phyloP scores from a whole-genome alignment of 2,888 invertebrate genomes.

The Caenorhabditis imperialis region DNA sequence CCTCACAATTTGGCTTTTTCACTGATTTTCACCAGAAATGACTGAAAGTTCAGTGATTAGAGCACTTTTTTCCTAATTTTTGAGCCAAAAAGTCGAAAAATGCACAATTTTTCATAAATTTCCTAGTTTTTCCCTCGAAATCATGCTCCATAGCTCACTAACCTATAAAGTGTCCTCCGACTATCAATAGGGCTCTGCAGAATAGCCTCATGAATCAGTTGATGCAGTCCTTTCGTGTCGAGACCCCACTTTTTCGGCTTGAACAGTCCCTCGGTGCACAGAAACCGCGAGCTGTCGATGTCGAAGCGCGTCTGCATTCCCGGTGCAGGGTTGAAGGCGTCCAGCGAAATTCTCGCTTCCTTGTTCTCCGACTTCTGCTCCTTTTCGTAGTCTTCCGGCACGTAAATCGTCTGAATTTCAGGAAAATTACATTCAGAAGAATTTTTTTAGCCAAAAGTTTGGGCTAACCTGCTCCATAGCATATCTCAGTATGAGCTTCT shows the following conservation, averaged over 20 bases:
- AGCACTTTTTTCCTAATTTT: no score
- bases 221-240: conserved; percentile 81
- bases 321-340: conserved; percentile 49
- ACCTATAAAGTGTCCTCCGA: conserved; percentile 77
- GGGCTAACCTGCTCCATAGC: conserved; percentile 79
- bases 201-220: conserved; percentile 81
- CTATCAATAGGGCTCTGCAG: conserved; percentile 82
- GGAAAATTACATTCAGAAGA: not conserved
- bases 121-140: no score
- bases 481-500: conserved; percentile 80
- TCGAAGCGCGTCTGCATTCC: conserved; percentile 59
- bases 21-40: no score
- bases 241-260: conserved; percentile 82
- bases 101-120: no score
- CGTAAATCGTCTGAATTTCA: conserved; percentile 79
- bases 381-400: conserved; percentile 80
- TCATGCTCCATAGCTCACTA: no score
- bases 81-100: no score
- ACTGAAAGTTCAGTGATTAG: no score
- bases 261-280: conserved; percentile 81
- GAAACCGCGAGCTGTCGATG: conserved; percentile 80
- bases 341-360: conserved; percentile 53
- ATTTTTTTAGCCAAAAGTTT: not conserved
- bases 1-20: no score
- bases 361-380: conserved; percentile 71